phyloP scores from a whole-genome alignment of 2,888 invertebrate genomes.

The Mellilla xanthometata region DNA sequence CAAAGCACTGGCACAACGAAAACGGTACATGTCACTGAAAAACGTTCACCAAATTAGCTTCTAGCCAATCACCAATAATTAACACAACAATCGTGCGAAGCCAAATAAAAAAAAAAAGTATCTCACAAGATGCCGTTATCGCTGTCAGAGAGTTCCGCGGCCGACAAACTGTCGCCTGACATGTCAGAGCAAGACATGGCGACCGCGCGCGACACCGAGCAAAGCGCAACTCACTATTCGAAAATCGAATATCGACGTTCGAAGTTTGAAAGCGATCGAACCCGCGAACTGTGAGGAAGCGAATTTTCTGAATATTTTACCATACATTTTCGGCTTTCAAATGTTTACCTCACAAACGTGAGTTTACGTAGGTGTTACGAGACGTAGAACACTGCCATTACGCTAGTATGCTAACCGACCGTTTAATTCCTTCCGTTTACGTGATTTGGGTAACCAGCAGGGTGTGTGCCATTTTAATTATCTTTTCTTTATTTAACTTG shows the following conservation, averaged over 20 bases:
- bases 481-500: no score
- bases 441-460: conserved; percentile 11
- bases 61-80: neutral
- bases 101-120: conserved; percentile 14
- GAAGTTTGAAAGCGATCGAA: conserved; percentile 39
- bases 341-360: conserved; percentile 27
- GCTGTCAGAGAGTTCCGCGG: conserved; percentile 33
- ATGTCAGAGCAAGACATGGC: conserved; percentile 52
- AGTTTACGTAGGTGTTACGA: conserved; percentile 32
- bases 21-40: no score
- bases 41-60: no score
- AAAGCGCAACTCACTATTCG: conserved; percentile 39
- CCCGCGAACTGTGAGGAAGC: conserved; percentile 38
- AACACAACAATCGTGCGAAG: neutral
- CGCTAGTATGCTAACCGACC: conserved; percentile 11
- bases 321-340: conserved; percentile 44
- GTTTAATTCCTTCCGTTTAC: conserved; percentile 17
- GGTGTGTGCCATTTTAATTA: conserved; percentile 12
- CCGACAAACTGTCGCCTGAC: conserved; percentile 66
- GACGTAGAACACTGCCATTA: conserved; percentile 21
- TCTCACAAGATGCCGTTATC: conserved; percentile 53
- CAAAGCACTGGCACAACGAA: no score
- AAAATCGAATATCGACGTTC: conserved; percentile 2
- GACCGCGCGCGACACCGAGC: conserved; percentile 47
- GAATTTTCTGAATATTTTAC: conserved; percentile 44